phyloP scores from a whole-genome alignment of 1,140 invertebrate species.

The Rhyacophila brunnea region DNA sequence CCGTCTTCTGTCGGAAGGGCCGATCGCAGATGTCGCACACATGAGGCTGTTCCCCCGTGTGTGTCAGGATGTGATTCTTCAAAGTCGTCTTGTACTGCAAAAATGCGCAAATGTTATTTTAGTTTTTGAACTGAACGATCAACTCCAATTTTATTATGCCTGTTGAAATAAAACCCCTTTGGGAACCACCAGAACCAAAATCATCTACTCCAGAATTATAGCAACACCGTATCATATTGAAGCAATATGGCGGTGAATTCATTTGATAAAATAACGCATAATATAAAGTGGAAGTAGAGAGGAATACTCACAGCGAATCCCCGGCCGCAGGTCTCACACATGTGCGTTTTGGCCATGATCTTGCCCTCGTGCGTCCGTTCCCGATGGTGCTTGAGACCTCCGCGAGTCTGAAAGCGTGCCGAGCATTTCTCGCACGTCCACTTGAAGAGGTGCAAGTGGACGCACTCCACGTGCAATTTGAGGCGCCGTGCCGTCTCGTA shows the following conservation, averaged over 20 bases:
- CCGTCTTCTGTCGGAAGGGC: constrained; percentile 8
- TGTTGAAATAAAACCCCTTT: no score
- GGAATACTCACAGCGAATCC: constrained; percentile 5
- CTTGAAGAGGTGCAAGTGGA: not conserved
- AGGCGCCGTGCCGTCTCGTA: not conserved
- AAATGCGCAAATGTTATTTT: no score
- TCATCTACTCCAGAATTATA: no score
- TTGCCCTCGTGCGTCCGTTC: not conserved
- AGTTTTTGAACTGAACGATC: no score
- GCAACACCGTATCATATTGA: no score
- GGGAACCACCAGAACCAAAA: no score
- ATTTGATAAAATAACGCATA: no score
- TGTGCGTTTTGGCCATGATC: not conserved
- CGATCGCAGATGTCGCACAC: constrained; percentile 47
- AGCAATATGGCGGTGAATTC: no score
- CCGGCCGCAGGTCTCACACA: not conserved
- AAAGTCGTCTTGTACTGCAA: constrained; percentile 8
- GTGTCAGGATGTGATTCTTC: constrained; percentile 59
- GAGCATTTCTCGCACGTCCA: not conserved
- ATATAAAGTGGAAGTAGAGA: no score
- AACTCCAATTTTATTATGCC: no score
- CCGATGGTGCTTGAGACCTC: not conserved
- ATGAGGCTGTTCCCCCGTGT: constrained; percentile 55
- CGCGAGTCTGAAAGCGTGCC: not conserved
- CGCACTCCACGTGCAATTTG: not conserved